Evolutionary conservation across 2,113 vertebrate genomes (phyloP).

Genomic region (Pao palembangensis): DNA sequence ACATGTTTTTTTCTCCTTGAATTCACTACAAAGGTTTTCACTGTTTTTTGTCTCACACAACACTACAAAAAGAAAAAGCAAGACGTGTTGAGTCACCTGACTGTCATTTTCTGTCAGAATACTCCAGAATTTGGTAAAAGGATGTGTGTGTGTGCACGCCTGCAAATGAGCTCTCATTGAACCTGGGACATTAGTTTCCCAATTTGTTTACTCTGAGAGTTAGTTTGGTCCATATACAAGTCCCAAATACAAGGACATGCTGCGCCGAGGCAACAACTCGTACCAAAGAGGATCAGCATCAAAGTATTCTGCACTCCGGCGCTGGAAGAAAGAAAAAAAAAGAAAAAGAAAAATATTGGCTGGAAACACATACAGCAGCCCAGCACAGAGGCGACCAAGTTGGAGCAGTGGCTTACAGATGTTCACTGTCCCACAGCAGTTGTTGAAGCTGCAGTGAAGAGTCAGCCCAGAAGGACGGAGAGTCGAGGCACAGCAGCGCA

Average conservation of each 20-base stretch:
- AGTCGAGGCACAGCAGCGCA: slow-evolving; percentile 53
- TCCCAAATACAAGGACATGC: slow-evolving; percentile 4
- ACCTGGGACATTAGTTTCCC: slow-evolving; percentile 15
- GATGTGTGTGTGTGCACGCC: background rate
- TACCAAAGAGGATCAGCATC: slow-evolving; percentile 26
- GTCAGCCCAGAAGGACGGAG: slow-evolving; percentile 57
- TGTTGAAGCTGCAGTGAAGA: slow-evolving; percentile 65
- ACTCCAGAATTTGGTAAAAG: no score
- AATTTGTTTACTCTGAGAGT: slow-evolving; percentile 22
- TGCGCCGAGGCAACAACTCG: slow-evolving; percentile 18
- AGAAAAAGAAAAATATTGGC: slow-evolving; percentile 15
- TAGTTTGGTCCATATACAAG: slow-evolving; percentile 5
- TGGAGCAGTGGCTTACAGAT: slow-evolving; percentile 65
- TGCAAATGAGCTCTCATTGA: background rate
- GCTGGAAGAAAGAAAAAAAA: slow-evolving; percentile 12
- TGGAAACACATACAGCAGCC: slow-evolving; percentile 27
- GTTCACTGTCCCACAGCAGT: slow-evolving; percentile 70
- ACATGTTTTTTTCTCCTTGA: slow-evolving; percentile 83
- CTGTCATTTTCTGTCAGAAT: slow-evolving; percentile 28
- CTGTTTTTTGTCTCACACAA: slow-evolving; percentile 79
- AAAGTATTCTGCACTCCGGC: slow-evolving; percentile 34
- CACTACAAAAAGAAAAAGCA: slow-evolving; percentile 77
- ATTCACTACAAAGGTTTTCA: slow-evolving; percentile 92
- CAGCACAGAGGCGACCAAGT: slow-evolving; percentile 48
- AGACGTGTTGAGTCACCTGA: slow-evolving; percentile 82